Percentiles rank a stretch among this genome's conserved stretches.
Conservation (phyloP, 1,140 invertebrate genomes). For the Penaeus chinensis region DNA sequence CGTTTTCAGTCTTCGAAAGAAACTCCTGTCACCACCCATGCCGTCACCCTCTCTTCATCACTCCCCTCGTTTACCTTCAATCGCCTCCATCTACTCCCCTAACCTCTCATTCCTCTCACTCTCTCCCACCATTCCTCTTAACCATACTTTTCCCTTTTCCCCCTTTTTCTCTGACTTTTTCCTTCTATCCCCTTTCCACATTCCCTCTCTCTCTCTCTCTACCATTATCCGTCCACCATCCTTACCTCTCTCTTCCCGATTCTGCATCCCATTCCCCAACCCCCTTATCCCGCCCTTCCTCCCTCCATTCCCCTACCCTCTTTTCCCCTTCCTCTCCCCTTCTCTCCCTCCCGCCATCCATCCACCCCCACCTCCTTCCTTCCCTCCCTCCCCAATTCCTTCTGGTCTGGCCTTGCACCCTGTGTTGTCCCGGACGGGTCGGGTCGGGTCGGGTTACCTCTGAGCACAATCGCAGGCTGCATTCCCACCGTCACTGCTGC, state of each 20-base stretch:
- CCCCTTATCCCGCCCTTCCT: background rate
- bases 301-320: background rate
- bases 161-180: too few relatives aligned
- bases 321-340: background rate
- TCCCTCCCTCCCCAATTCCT: constrained; percentile 5
- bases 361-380: background rate
- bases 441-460: constrained; percentile 22
- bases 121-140: too few relatives aligned
- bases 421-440: background rate
- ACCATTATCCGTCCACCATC: background rate
- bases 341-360: background rate
- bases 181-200: background rate
- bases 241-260: background rate
- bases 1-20: too few relatives aligned
- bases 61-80: too few relatives aligned
- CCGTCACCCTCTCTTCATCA: too few relatives aligned
- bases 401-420: background rate
- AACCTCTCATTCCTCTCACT: too few relatives aligned
- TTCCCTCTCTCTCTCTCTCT: background rate
- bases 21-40: too few relatives aligned
- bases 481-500: constrained; percentile 12
- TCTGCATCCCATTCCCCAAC: background rate
- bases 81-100: too few relatives aligned
- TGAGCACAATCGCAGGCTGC: constrained; percentile 45
- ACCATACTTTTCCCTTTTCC: too few relatives aligned